Evolutionary conservation across 2,113 vertebrate species (phyloP), one percentile per base, ranked within the genome.

Genomic region (Pollimyrus isidori): DNA sequence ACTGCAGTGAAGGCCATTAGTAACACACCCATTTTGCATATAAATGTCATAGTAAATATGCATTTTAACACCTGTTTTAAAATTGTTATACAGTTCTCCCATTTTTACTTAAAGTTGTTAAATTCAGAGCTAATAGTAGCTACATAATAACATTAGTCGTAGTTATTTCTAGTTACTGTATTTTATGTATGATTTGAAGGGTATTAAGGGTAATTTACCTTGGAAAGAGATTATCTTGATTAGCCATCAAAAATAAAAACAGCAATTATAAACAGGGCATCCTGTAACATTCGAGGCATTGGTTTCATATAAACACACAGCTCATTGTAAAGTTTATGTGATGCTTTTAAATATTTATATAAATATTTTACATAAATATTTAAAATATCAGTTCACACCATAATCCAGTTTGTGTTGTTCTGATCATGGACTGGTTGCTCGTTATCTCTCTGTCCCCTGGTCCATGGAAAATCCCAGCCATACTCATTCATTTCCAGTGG

Each of bases 401-500:
- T 90, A 19, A 89, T 89, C 56, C 84, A 45, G 86, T 91, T 30
- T 86, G 52, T 50, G 92, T 88, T 91, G 93, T 92, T 92, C 93
- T 92, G 91, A 94, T 93, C 93, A 92, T 87, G 87, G 69, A 89
- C 90, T 82, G 91, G 62, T 91, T 90, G 89, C 93, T 90, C 88
- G 84, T 87, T 88, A 87, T 91, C 84, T 91, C 86, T 89, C 88
- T 13, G 73, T 90, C 90, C 86, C 56, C 93, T 92, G 93, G 93
- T 90, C 90, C 89, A 83, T 45, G 88, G 89, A 88, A 92, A 92
- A 94, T 92, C 93, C 90, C 91, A 92, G 91, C 76, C 87, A 92
- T 93, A 95, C 93, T 95, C 91, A 90, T 92, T 93, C 94, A 96
- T 97, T 97, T 97, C 96, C 96, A 93, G 95, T 95, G 96, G 95